Evolutionary conservation across 1,140 invertebrate species (phyloP).

Genomic region (Grapholita molesta): DNA sequence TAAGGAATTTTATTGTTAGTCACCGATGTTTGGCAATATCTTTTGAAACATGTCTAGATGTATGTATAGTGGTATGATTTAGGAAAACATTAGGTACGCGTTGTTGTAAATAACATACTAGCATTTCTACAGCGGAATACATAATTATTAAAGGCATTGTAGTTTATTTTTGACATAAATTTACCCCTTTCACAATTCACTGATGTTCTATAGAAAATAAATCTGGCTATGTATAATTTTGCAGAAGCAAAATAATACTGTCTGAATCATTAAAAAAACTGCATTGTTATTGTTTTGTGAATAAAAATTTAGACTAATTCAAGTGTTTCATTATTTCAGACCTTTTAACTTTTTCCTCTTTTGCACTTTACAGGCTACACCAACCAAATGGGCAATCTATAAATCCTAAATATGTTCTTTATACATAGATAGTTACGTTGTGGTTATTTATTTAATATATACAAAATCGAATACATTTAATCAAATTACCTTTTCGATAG

Average conservation of each 20-base stretch:
- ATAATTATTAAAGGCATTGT: not conserved
- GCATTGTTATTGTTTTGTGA: slow-evolving; percentile 7
- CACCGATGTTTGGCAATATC: not conserved
- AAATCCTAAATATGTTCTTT: no score
- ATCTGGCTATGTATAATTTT: not conserved
- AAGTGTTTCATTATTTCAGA: not conserved
- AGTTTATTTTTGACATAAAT: not conserved
- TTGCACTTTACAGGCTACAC: no score
- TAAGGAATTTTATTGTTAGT: no score
- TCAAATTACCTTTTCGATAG: no score
- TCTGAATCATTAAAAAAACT: not conserved
- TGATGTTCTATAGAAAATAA: not conserved
- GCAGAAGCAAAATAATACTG: not conserved
- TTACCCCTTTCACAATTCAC: not conserved
- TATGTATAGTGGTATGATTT: not conserved
- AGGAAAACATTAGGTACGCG: not conserved
- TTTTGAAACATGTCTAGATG: not conserved
- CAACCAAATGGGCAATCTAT: no score
- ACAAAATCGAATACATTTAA: no score
- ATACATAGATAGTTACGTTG: no score
- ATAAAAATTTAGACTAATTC: slow-evolving; percentile 1
- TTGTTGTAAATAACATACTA: slow-evolving; percentile 5
- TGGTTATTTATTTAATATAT: no score
- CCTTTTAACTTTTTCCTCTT: no score
- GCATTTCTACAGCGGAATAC: slow-evolving; percentile 6